phyloP scores from a whole-genome alignment of 2,797 vertebrate genomes.

The Acropternis orthonyx region DNA sequence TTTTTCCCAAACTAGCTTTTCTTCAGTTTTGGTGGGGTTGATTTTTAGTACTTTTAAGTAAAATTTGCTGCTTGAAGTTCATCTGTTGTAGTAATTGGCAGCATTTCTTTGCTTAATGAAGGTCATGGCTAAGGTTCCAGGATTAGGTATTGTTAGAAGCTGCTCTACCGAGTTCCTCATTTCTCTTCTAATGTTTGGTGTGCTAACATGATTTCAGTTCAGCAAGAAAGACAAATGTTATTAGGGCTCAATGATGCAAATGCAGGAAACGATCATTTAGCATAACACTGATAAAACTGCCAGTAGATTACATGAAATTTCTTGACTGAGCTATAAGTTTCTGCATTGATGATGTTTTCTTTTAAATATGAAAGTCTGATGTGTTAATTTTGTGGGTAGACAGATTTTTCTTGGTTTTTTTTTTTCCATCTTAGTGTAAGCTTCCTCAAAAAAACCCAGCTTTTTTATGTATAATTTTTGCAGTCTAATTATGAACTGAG shows the following conservation, averaged over 20 bases:
- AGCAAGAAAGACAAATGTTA: conserved; percentile 36
- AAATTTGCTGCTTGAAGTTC: not conserved
- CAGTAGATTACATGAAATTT: not conserved
- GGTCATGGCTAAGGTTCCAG: not conserved
- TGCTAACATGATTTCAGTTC: conserved; percentile 34
- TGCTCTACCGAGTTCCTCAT: not conserved
- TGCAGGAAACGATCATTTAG: not conserved
- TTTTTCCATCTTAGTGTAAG: not conserved
- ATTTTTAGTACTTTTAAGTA: not conserved
- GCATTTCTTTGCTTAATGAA: not conserved
- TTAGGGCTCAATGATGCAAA: conserved; percentile 38
- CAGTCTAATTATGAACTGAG: not conserved
- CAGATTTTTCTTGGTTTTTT: not conserved
- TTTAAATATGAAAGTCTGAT: not conserved
- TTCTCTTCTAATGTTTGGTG: conserved; percentile 27
- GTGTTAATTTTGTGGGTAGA: not conserved
- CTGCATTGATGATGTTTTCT: not conserved
- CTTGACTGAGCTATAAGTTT: not conserved
- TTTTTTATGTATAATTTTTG: not conserved
- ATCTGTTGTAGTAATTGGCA: not conserved
- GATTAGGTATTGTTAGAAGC: not conserved
- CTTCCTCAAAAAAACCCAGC: not conserved
- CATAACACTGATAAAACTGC: not conserved
- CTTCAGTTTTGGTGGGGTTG: not conserved
- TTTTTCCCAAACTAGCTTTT: too few species aligned